Base-by-base conservation (phyloP, 2,797 vertebrate genomes). In the Scarus forsteni region DNA sequence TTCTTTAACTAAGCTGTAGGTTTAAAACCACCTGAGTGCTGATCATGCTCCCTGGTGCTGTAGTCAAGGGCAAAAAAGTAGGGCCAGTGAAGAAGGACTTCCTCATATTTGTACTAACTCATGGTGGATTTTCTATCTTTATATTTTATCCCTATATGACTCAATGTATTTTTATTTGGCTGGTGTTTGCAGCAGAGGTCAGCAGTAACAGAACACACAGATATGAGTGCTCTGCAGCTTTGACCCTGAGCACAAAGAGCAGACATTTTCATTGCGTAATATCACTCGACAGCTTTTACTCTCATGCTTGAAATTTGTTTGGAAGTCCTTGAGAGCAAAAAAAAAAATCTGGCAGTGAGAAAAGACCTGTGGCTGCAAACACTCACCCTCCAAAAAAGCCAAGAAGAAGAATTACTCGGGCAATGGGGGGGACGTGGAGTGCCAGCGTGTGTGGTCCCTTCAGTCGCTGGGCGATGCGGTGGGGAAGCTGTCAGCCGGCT, bases 401-500 rank as follows among this genome's bases (percentile, higher is more conserved):
- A 69, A 80, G 66, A 69, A 81, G 75, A 80, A 80, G 77, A 89
- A 86, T 81, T 6, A 73, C 61, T 50, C 59, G 0, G 62, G 65
- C 69, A 40, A 8, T 27, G 27, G 27, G 57, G 80, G 70, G 79
- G 77, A 66, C 71, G 10, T 15, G 62, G 70, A 60, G 68, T 1
- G 70, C 46, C 55, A 34, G 44, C 18, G 70, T 87, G 91, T 90
- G 91, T 92, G 91, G 91, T 91, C 91, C 84, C 73, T 82, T 89
- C 86, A 85, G 84, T 81, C 71, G 77, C 79, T 58, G 34, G 85
- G 77, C 81, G 43, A 66, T 51, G 61, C 49, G 75, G 48, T 11
- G 77, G 83, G 75, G 75, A 70, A 73, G 70, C 84, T 88, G 88
- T 88, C 86, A 86, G 78, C 63, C 45, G 78, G 80, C 85, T 59